Evolutionary conservation across 2,113 vertebrate genomes (phyloP).

Genomic region (Hypanus sabinus): DNA sequence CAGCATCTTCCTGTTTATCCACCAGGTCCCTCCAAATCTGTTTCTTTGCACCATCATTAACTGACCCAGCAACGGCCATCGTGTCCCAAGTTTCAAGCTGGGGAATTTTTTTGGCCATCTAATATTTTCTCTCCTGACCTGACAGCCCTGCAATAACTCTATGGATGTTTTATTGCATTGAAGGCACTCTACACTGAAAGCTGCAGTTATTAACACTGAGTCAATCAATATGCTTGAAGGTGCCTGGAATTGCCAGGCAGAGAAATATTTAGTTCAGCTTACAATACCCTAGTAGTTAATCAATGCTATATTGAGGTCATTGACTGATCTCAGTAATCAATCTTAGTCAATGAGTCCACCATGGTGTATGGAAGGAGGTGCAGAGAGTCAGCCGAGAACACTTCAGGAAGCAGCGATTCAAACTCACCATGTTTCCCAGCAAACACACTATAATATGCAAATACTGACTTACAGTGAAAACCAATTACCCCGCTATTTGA

Average conservation of each 20-base stretch:
- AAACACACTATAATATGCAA: not conserved
- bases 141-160: too few species aligned
- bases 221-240: not conserved
- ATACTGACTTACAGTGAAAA: not conserved
- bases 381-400: not conserved
- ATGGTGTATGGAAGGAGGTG: not conserved
- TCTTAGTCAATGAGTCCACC: not conserved
- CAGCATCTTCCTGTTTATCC: too few species aligned
- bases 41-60: too few species aligned
- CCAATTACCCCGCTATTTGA: not conserved
- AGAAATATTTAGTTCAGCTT: not conserved
- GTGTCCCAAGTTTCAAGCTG: too few species aligned
- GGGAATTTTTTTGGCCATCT: too few species aligned
- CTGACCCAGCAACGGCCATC: too few species aligned
- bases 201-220: not conserved
- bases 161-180: not conserved
- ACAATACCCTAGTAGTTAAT: not conserved
- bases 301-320: not conserved
- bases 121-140: too few species aligned
- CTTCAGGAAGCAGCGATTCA: not conserved
- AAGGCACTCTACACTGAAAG: not conserved
- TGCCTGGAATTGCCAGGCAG: not conserved
- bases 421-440: too few species aligned
- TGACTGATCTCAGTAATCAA: not conserved
- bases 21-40: too few species aligned